phyloP scores from a whole-genome alignment of 2,797 vertebrate species.

The Microchirus variegatus region DNA sequence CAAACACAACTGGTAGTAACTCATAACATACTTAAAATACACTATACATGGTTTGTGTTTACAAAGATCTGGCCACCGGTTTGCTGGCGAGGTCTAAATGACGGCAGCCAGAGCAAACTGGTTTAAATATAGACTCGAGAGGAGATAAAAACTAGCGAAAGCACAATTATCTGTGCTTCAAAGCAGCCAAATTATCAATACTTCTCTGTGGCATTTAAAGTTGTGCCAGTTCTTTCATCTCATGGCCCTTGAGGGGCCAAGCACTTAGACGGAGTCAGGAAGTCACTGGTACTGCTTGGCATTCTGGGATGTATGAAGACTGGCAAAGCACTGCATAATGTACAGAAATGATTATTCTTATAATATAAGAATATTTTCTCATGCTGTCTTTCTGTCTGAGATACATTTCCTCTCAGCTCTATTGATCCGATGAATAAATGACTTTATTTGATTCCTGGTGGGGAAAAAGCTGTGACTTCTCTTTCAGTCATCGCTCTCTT shows the following conservation, averaged over 20 bases:
- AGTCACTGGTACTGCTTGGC: constrained; percentile 69
- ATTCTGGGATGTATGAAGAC: constrained; percentile 51
- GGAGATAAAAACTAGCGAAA: constrained; percentile 74
- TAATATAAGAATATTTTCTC: constrained; percentile 10
- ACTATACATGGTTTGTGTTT: constrained; percentile 19
- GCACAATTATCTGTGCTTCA: constrained; percentile 80
- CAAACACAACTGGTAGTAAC: not conserved
- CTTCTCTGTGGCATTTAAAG: constrained; percentile 72
- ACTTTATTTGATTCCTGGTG: not conserved
- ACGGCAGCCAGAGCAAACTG: constrained; percentile 35
- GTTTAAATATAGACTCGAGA: constrained; percentile 71
- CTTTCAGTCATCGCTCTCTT: constrained; percentile 17
- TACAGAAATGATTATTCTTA: constrained; percentile 19
- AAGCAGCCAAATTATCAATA: constrained; percentile 74
- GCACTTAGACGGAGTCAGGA: constrained; percentile 77
- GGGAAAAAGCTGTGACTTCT: constrained; percentile 30
- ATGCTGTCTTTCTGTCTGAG: constrained; percentile 15
- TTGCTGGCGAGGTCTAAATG: constrained; percentile 41
- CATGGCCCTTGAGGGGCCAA: constrained; percentile 61
- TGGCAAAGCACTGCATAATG: constrained; percentile 12
- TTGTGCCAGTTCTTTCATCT: constrained; percentile 84
- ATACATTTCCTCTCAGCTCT: constrained; percentile 9
- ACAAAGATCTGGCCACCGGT: constrained; percentile 13
- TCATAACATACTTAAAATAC: not conserved
- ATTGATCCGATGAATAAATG: constrained; percentile 18